These are phyloP conservation scores for Latrodectus hesperus DNA, from an alignment of 2,888 invertebrate species.

Conservation along the genomic window DNA sequence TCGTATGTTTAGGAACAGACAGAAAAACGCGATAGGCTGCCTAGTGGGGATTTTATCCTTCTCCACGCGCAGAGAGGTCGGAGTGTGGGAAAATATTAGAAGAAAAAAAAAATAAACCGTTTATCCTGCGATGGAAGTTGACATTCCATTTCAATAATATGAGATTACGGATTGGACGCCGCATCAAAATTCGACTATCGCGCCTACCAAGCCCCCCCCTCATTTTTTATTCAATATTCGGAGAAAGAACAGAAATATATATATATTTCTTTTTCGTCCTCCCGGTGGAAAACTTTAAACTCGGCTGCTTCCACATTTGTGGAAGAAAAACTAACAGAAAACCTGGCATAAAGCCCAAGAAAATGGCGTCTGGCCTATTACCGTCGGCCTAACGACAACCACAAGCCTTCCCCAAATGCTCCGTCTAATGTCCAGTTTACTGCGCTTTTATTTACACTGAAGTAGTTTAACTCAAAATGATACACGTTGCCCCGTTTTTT, in stretches of 20 bases:
- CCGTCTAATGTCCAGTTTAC: constrained; percentile 69
- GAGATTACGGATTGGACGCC: constrained; percentile 36
- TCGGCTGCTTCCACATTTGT: constrained; percentile 13
- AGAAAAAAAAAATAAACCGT: constrained; percentile 40
- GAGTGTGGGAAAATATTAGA: neutral
- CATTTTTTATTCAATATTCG: constrained; percentile 69
- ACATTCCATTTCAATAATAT: constrained; percentile 68
- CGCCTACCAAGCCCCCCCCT: constrained; percentile 20
- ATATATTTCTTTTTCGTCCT: neutral
- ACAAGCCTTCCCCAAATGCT: constrained; percentile 46
- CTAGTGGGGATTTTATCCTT: too few species aligned
- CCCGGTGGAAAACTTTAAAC: neutral
- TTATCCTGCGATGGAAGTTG: constrained; percentile 58
- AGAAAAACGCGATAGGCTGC: too few species aligned
- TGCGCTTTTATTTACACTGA: constrained; percentile 68
- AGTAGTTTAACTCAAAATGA: constrained; percentile 69
- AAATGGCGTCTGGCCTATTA: constrained; percentile 61
- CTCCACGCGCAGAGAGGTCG: too few species aligned
- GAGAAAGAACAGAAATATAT: constrained; percentile 7
- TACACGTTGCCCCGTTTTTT: constrained; percentile 34
- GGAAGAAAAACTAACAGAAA: constrained; percentile 49
- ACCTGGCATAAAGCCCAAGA: constrained; percentile 57
- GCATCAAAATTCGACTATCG: constrained; percentile 67
- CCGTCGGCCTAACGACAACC: constrained; percentile 47
- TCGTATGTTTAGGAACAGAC: too few species aligned